Evolutionary conservation across 2,888 invertebrate genomes (phyloP), one percentile per base, ranked within the genome.

Genomic region (Pseudanteris insignis): DNA sequence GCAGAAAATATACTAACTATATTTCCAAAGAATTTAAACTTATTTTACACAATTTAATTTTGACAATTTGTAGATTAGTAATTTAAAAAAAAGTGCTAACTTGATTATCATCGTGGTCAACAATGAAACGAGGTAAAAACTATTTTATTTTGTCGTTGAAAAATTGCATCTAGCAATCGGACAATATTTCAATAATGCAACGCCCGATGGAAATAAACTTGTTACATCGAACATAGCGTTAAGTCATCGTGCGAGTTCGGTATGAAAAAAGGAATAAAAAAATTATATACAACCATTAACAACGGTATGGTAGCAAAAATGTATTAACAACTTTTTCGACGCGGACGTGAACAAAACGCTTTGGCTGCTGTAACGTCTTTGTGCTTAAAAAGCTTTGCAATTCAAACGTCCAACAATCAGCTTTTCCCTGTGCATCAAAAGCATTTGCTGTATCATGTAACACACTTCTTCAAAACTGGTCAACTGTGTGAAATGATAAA

Each of bases 271-370:
- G 28, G n/a, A 28, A 10, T 14, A 11, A 38, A 54, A 40, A 41
- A 38, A 14, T 9, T 14, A 3, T 10, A 33, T 30, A n/a, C 2
- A 26, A 26, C 8, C 26, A 21, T 21, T 3, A 26, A 26, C 26
- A n/a, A 9, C 40, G 30, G 32, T 47, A 36, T 41, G 33, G 21
- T 10, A 28, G 57, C 24, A 38, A 40, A 38, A 50, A 40, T 44
- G 29, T 50, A 25, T 44, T 50, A 50, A 58, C 43, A 50, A 50
- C 37, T 24, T 48, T 50, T 50, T 50, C 43, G 33, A 50, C 30
- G 28, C 33, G 21, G 11, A 30, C 36, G 14, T 5, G 12, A 13
- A 57, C 30, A 47, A 37, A 30, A 46, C 38, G 29, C 15, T 44
- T 32, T 53, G 15, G 32, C 33, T 13, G 37, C 12, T 34, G n/a